Percentiles rank a stretch among this genome's conserved stretches.
Conservation (phyloP, 2,113 vertebrate genomes). For the Grammomys dolichurus region DNA sequence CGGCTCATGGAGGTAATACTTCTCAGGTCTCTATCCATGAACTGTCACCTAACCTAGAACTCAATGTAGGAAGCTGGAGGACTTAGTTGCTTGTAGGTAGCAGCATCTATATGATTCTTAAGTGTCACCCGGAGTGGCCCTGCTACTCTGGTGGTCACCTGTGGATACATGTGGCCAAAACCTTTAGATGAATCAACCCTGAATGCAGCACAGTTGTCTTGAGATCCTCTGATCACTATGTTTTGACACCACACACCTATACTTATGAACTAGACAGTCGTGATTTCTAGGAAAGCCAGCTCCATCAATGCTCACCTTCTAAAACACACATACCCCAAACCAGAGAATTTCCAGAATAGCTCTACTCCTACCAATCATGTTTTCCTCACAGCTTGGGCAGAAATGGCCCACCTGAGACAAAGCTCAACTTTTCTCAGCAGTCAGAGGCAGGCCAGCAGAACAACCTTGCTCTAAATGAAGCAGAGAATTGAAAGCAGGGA, state of each 20-base stretch:
- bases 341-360: neutral
- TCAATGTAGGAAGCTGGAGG: neutral
- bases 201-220: neutral
- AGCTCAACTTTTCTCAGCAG: neutral
- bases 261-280: neutral
- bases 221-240: neutral
- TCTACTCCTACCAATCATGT: fast-evolving
- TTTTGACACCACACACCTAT: fast-evolving
- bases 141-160: neutral
- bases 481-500: neutral
- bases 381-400: neutral
- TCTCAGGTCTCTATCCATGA: neutral
- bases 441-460: neutral
- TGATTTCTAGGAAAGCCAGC: neutral
- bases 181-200: neutral
- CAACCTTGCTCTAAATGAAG: neutral
- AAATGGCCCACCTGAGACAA: neutral
- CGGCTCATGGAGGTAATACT: neutral
- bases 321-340: neutral
- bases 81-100: neutral
- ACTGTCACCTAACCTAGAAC: neutral
- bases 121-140: neutral
- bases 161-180: fast-evolving
- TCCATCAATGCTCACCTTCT: neutral
- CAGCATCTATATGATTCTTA: neutral